These are phyloP conservation scores for Champsocephalus gunnari DNA, from an alignment of 2,797 vertebrate species.

Conservation along the genomic window DNA sequence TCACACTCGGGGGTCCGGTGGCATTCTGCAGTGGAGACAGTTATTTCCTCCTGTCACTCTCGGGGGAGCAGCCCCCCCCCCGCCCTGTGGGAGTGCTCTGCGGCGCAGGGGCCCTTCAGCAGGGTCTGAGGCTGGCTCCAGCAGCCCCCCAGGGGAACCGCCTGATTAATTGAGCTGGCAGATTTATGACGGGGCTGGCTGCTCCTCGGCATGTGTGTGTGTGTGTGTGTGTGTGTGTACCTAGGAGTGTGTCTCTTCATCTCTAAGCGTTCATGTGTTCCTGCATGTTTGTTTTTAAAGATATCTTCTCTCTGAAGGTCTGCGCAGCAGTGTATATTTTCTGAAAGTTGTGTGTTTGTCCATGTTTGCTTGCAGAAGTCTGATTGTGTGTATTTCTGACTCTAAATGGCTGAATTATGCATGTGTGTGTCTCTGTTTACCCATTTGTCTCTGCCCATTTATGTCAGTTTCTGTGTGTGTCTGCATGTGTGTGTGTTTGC, in stretches of 20 bases:
- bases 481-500: not conserved
- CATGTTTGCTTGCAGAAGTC: not conserved
- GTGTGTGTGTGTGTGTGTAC: conserved; percentile 10
- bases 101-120: conserved; percentile 63
- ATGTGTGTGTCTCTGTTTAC: conserved; percentile 14
- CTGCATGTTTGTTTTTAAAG: too few species aligned
- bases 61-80: conserved; percentile 53
- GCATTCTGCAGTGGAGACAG: conserved; percentile 63
- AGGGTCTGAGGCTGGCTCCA: conserved; percentile 68
- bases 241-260: not conserved
- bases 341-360: not conserved
- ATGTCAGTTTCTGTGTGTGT: conserved; percentile 1
- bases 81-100: conserved; percentile 59
- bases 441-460: too few species aligned
- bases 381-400: conserved; percentile 6
- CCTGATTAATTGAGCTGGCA: conserved; percentile 79
- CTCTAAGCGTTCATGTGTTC: not conserved
- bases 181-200: conserved; percentile 77
- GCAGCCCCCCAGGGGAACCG: conserved; percentile 69
- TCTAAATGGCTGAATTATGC: conserved; percentile 12
- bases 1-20: conserved; percentile 57
- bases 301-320: not conserved
- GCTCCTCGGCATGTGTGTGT: conserved; percentile 39
- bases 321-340: conserved; percentile 2
- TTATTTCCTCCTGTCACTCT: conserved; percentile 72